Conservation (phyloP, 1,140 invertebrate species). For the Antheraea pernyi region DNA sequence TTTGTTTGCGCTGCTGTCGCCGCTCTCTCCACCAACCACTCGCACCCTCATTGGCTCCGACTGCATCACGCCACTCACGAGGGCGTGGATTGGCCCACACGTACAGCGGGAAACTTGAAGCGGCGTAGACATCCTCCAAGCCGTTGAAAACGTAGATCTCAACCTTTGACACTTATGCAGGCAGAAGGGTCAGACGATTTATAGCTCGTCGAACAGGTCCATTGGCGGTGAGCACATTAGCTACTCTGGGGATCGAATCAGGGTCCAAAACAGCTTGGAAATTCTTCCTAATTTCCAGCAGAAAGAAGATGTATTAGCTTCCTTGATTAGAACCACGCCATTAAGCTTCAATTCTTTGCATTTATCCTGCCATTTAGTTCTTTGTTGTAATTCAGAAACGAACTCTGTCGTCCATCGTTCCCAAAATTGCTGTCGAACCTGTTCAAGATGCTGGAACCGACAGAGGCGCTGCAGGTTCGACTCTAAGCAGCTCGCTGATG, state of each 20-base stretch:
- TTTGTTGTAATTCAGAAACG: not conserved
- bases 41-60: no score
- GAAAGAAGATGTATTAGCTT: not conserved
- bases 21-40: no score
- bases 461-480: conserved; percentile 7
- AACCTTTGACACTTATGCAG: not conserved
- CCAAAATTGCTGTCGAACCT: conserved; percentile 20
- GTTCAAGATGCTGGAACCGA: conserved; percentile 21
- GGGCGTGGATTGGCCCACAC: no score
- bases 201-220: not conserved
- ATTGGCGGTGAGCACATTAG: not conserved
- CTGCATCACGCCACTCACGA: no score
- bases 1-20: no score
- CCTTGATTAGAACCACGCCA: not conserved
- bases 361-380: conserved; percentile 1
- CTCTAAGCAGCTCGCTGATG: conserved; percentile 14
- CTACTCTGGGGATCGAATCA: not conserved
- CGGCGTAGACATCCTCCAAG: conserved; percentile 11
- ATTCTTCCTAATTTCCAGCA: not conserved
- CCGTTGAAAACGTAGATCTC: not conserved
- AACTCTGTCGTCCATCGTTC: not conserved
- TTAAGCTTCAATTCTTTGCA: not conserved
- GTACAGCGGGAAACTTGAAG: no score
- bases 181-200: not conserved
- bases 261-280: not conserved